phyloP scores from a whole-genome alignment of 1,140 invertebrate species.

The Andrena cerasifolii region DNA sequence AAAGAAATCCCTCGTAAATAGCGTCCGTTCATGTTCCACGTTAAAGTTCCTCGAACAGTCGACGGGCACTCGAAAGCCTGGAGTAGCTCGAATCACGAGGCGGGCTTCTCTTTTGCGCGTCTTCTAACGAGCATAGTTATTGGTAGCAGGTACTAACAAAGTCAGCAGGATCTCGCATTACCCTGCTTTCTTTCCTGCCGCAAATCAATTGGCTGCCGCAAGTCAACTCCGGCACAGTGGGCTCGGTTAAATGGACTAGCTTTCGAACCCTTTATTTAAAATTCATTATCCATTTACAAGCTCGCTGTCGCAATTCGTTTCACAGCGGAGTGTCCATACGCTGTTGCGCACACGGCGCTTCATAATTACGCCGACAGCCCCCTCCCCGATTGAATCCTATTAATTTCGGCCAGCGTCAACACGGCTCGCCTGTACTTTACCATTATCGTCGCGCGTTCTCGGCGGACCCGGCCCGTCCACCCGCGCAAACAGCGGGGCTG shows the following conservation, averaged over 20 bases:
- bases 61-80: constrained; percentile 2
- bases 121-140: too few relatives aligned
- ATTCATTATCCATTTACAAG: too few relatives aligned
- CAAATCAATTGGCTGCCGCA: too few relatives aligned
- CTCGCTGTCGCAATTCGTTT: too few relatives aligned
- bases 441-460: constrained; percentile 14
- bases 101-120: too few relatives aligned
- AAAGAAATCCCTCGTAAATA: constrained; percentile 3
- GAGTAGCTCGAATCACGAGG: too few relatives aligned
- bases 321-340: neutral
- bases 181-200: too few relatives aligned
- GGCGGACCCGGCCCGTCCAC: neutral
- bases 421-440: neutral
- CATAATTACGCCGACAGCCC: constrained; percentile 47
- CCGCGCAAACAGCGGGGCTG: neutral
- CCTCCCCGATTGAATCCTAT: constrained; percentile 40
- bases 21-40: neutral
- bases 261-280: too few relatives aligned
- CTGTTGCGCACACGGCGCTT: constrained; percentile 4
- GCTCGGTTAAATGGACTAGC: too few relatives aligned
- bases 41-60: neutral
- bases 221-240: too few relatives aligned
- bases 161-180: too few relatives aligned
- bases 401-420: constrained; percentile 27
- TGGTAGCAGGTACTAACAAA: too few relatives aligned